Conservation (phyloP, 64 coral and sea anemone genomes). For the Actinia equina region DNA sequence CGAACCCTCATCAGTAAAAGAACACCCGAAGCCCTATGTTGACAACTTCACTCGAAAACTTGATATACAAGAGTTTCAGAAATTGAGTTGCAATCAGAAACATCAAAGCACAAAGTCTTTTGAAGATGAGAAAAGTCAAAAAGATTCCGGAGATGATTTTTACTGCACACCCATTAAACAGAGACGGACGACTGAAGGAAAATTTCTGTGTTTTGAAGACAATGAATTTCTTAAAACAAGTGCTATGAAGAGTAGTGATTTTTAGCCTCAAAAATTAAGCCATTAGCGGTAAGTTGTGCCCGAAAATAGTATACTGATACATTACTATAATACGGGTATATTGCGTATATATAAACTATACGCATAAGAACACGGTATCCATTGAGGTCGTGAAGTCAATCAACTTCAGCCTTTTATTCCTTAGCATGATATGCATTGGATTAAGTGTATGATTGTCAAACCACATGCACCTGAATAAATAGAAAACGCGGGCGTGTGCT, state of each 20-base stretch:
- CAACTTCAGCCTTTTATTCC: too few species aligned
- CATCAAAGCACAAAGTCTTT: not conserved
- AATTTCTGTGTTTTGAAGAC: not conserved
- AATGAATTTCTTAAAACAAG: not conserved
- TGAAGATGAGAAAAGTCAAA: not conserved
- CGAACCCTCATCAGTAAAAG: not conserved
- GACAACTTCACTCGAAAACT: not conserved
- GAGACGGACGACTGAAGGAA: not conserved
- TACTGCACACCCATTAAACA: not conserved
- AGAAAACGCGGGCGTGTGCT: too few species aligned
- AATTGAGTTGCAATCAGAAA: not conserved
- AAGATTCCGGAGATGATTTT: not conserved
- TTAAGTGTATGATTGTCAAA: too few species aligned
- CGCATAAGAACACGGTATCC: too few species aligned
- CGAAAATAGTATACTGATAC: too few species aligned
- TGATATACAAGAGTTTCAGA: not conserved
- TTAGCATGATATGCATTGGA: too few species aligned
- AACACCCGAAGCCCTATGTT: too few species aligned
- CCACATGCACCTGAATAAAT: too few species aligned
- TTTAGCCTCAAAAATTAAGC: not conserved
- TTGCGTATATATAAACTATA: too few species aligned
- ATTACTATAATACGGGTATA: too few species aligned
- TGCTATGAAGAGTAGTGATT: not conserved
- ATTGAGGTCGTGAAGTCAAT: too few species aligned
- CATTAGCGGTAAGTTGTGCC: not conserved